Evolutionary conservation across 2,888 invertebrate species (phyloP), one percentile per base, ranked within the genome.

Genomic region (Prostheceraeus crozeri): DNA sequence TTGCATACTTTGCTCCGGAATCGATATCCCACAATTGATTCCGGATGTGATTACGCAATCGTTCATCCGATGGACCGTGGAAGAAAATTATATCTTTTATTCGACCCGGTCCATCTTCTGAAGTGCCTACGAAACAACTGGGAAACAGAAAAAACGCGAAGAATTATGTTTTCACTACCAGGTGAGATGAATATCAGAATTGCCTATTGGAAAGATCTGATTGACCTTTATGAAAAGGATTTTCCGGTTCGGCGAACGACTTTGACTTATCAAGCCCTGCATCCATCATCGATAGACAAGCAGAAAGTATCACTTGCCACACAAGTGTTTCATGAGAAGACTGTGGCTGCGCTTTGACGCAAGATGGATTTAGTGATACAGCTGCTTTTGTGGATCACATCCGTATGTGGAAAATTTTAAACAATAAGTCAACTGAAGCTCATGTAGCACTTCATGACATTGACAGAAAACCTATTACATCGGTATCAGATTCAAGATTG

Each of bases 91-190:
- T 54, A 40, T 54, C 28, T 54, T 35, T 46, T 54, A 21, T 54
- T 40, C 28, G 40, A 54, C 35, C 31, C 40, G 28, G 54, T 54
- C 19, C 54, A 54, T 54, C 54, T 54, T 54, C 40, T 54, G 19
- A 54, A 54, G 35, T 40, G 40, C 35, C 27, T 54, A 35, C 54
- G 54, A 21, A 54, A 54, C 35, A 54, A 54, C 40, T 54, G 54
- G 54, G 31, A 40, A 28, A 54, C 54, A 48, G 25, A 23, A 28
- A 28, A 48, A 11, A 23, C 25, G 48, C 25, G 28, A 48, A 30
- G 28, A 30, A 48, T 48, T 28, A 30, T 30, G 28, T 48, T 48
- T 30, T 28, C 48, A 11, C 28, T 48, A 48, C 48, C 48, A 28
- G 48, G 48, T 28, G 28, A 48, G 28, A 28, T 14, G 48, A 48